Conservation (phyloP, 1,140 invertebrate genomes). For the Temnothorax curvispinosus region DNA sequence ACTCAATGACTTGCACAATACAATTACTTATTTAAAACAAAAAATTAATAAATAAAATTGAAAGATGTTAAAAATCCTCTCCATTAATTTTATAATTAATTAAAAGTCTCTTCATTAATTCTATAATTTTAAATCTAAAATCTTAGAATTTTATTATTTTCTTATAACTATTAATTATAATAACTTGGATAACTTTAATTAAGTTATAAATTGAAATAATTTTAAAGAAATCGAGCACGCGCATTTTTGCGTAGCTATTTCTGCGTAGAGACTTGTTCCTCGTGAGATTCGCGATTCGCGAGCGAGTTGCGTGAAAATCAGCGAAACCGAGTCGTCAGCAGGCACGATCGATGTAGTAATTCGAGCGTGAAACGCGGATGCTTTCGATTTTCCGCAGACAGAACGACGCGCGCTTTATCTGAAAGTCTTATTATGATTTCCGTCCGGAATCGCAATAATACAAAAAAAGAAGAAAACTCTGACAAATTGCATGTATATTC, state of each 20-base stretch:
- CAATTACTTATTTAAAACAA: neutral
- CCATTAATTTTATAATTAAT: neutral
- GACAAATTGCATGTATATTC: slow-evolving; percentile 26
- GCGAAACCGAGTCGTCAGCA: neutral
- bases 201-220: neutral
- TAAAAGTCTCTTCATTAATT: neutral
- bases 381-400: neutral
- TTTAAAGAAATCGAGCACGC: neutral
- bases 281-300: neutral
- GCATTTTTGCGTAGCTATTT: neutral
- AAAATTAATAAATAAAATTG: neutral
- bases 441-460: neutral
- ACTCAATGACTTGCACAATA: neutral
- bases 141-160: neutral
- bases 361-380: neutral
- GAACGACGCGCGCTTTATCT: neutral
- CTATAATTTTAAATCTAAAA: neutral
- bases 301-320: neutral
- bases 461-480: neutral
- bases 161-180: neutral
- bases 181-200: neutral
- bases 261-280: too few relatives aligned
- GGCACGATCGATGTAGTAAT: neutral
- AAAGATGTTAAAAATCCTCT: neutral
- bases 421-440: neutral